Evolutionary conservation across 1,140 invertebrate genomes (phyloP).

Genomic region (Pogonognathellus flavescens): DNA sequence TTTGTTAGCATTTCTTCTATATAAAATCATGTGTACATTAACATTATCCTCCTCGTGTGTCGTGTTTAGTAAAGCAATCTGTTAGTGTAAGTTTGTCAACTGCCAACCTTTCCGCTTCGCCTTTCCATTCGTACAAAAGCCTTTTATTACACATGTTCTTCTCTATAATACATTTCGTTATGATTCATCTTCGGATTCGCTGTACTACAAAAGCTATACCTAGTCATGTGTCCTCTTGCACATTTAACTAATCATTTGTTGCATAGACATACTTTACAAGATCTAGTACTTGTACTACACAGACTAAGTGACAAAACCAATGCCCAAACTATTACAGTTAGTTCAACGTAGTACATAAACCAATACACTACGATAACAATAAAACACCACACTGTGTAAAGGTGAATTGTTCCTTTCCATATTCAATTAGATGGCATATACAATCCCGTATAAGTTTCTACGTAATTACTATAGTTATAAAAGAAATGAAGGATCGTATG

Average conservation of each 20-base stretch:
- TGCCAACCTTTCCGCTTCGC: too few species aligned
- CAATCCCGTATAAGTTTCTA: not conserved
- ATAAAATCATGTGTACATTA: too few species aligned
- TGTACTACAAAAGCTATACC: not conserved
- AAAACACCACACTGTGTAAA: not conserved
- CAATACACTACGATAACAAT: not conserved
- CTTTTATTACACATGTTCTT: not conserved
- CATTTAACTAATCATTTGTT: conserved; percentile 33
- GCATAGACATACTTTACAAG: not conserved
- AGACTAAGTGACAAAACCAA: conserved; percentile 16
- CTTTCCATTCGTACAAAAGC: too few species aligned
- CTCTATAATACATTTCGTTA: not conserved
- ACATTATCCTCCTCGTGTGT: too few species aligned
- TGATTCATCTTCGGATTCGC: not conserved
- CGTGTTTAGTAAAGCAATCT: too few species aligned
- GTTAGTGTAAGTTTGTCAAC: too few species aligned
- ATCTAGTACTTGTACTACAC: too few species aligned
- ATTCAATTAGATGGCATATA: not conserved
- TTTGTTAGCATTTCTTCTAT: too few species aligned
- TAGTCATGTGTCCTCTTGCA: not conserved
- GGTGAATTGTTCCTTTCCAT: conserved; percentile 3
- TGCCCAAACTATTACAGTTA: conserved; percentile 15
- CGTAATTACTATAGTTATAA: not conserved
- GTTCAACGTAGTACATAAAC: not conserved
- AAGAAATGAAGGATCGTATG: not conserved